Evolutionary conservation across 2,888 invertebrate genomes (phyloP).

Genomic region (Clanis bilineata): DNA sequence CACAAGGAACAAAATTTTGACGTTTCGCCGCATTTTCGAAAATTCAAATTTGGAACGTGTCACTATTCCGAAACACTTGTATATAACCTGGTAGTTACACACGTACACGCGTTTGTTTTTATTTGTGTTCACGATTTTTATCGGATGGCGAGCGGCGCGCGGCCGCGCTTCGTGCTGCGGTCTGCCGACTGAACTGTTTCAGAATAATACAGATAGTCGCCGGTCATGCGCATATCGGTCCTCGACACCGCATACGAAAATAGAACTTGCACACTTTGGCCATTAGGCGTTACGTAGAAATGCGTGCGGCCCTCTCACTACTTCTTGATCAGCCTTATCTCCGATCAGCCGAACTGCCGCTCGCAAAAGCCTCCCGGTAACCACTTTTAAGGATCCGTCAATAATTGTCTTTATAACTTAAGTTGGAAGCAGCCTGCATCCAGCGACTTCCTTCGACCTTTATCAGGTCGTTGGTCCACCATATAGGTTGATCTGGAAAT

Average conservation of each 20-base stretch:
- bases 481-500: too few relatives aligned
- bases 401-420: background rate
- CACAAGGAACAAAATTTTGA: slow-evolving; percentile 69
- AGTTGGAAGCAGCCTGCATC: too few relatives aligned
- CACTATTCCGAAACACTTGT: slow-evolving; percentile 37
- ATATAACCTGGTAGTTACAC: slow-evolving; percentile 24
- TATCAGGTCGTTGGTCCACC: too few relatives aligned
- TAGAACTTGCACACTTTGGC: slow-evolving; percentile 55
- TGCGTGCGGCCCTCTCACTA: slow-evolving; percentile 39
- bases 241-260: slow-evolving; percentile 58
- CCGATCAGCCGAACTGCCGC: slow-evolving; percentile 25
- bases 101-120: slow-evolving; percentile 40
- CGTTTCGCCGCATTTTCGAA: slow-evolving; percentile 68
- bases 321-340: slow-evolving; percentile 33
- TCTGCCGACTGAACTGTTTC: slow-evolving; percentile 60
- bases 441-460: too few relatives aligned
- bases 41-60: slow-evolving; percentile 25
- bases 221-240: slow-evolving; percentile 74
- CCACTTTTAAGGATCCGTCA: background rate
- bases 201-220: slow-evolving; percentile 45
- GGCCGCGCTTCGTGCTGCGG: slow-evolving; percentile 72
- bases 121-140: slow-evolving; percentile 36
- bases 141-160: slow-evolving; percentile 61
- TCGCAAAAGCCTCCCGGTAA: slow-evolving; percentile 22
- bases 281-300: slow-evolving; percentile 15